Percentiles rank a stretch among this genome's conserved stretches.
These are phyloP conservation scores for Mus spicilegus DNA, from an alignment of 2,113 vertebrate genomes.

Conservation along the genomic window DNA sequence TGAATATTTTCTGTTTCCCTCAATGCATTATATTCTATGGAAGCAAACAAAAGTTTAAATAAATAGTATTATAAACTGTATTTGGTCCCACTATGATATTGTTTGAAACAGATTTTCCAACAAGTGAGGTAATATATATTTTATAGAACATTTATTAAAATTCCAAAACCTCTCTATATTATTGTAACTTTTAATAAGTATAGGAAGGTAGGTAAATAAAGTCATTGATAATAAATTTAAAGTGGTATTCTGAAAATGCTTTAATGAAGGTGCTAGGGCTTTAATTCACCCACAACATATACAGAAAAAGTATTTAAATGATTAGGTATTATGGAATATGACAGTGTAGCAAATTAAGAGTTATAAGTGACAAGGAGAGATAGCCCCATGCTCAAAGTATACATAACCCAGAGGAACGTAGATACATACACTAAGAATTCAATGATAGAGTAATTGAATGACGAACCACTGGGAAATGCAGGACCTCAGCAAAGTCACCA, in stretches of 20 bases:
- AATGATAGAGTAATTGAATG: not conserved
- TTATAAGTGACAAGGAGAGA: not conserved
- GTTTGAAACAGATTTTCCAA: constrained; percentile 48
- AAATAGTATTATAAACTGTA: constrained; percentile 25
- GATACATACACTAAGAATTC: not conserved
- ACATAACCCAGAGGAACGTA: not conserved
- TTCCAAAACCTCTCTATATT: not conserved
- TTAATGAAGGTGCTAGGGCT: not conserved
- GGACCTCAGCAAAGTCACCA: not conserved
- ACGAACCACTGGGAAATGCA: not conserved
- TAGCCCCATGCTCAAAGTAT: not conserved
- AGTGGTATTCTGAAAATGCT: constrained; percentile 28
- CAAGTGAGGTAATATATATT: not conserved
- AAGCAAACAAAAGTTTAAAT: constrained; percentile 31
- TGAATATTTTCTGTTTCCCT: constrained; percentile 50
- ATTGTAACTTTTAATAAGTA: constrained; percentile 14
- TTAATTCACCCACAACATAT: not conserved
- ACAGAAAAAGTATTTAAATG: not conserved
- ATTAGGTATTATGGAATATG: not conserved
- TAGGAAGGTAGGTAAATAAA: not conserved
- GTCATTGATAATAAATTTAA: constrained; percentile 15
- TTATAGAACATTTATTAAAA: not conserved
- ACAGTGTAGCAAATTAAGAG: not conserved
- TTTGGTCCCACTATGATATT: not conserved
- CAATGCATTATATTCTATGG: not conserved